A percentile compares a stretch with the other conserved stretches of the same genome.
Evolutionary conservation across 2,888 invertebrate genomes (phyloP).

Genomic region (Lasius platythorax): DNA sequence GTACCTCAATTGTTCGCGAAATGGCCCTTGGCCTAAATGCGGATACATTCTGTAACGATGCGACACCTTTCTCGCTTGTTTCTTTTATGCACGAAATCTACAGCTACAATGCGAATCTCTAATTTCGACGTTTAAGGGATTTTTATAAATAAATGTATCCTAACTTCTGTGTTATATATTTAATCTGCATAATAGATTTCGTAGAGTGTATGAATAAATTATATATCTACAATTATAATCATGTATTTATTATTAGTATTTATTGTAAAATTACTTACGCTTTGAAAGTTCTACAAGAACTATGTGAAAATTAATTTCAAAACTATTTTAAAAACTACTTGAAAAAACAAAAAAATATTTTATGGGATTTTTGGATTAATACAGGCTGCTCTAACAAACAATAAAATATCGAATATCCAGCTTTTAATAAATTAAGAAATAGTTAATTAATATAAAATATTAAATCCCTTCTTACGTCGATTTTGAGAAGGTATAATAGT

Average conservation of each 20-base stretch:
- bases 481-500: slow-evolving; percentile 64
- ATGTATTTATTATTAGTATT: neutral
- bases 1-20: slow-evolving; percentile 34
- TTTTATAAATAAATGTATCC: neutral
- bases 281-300: slow-evolving; percentile 10
- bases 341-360: neutral
- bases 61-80: neutral
- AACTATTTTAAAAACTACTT: slow-evolving; percentile 1
- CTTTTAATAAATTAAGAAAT: slow-evolving; percentile 39
- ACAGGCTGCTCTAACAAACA: slow-evolving; percentile 15
- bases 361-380: neutral
- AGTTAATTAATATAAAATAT: slow-evolving; percentile 3
- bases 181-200: neutral
- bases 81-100: neutral
- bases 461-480: slow-evolving; percentile 60
- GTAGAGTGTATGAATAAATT: neutral
- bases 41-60: neutral
- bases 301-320: slow-evolving; percentile 4
- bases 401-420: neutral
- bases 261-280: slow-evolving; percentile 9
- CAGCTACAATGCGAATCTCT: neutral
- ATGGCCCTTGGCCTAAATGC: neutral
- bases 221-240: neutral
- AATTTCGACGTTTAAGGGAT: neutral
- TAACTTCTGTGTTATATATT: neutral